Conservation (phyloP, 2,797 vertebrate genomes). For the Amniataba percoides region DNA sequence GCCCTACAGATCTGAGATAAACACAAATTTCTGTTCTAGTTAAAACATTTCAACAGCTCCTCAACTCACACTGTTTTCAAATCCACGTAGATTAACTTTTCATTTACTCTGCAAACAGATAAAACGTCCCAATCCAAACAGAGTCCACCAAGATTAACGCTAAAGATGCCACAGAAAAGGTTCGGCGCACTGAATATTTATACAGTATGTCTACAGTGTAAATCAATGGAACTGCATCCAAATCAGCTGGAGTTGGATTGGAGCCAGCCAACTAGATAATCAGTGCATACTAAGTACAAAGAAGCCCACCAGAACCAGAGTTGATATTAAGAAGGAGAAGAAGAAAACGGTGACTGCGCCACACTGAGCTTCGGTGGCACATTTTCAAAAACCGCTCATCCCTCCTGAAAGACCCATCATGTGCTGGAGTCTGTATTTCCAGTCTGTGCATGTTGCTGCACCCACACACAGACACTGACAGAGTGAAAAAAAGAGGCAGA, state of each 20-base stretch:
- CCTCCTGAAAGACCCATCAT: conserved; percentile 57
- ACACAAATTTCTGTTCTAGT: background rate
- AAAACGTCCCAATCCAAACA: background rate
- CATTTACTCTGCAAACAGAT: background rate
- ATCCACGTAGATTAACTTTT: background rate
- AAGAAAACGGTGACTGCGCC: conserved; percentile 34
- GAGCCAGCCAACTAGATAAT: conserved; percentile 15
- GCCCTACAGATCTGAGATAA: background rate
- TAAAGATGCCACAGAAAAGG: background rate
- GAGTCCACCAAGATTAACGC: background rate
- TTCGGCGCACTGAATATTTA: background rate
- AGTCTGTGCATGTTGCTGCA: conserved; percentile 13
- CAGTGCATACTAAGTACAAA: conserved; percentile 27
- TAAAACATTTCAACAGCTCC: no score
- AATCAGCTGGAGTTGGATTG: background rate
- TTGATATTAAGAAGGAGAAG: conserved; percentile 29
- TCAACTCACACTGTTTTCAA: background rate
- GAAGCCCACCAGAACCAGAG: background rate
- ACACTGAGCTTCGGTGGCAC: conserved; percentile 36
- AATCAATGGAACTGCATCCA: background rate
- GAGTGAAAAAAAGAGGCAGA: conserved; percentile 8
- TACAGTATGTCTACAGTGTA: background rate
- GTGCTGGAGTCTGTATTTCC: conserved; percentile 36
- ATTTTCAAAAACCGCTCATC: conserved; percentile 60
- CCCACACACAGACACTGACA: conserved; percentile 27